phyloP scores from a whole-genome alignment of 1,140 invertebrate species.

The Solen grandis region DNA sequence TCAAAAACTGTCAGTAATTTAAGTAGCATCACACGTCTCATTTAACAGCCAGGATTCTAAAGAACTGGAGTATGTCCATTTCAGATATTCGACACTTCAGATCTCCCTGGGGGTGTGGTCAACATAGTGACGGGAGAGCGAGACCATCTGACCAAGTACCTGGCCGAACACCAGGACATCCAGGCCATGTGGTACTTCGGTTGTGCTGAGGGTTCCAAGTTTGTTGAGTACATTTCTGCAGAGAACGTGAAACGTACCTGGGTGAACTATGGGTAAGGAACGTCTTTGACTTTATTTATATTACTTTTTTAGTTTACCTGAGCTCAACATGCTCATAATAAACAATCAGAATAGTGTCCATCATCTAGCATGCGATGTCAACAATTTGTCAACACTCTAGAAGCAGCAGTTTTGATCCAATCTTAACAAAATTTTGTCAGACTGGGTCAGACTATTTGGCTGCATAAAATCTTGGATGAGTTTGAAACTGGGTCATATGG shows the following conservation, averaged over 20 bases:
- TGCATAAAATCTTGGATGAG: too few species aligned
- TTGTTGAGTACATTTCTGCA: slow-evolving; percentile 80
- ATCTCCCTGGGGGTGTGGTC: slow-evolving; percentile 82
- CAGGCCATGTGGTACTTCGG: slow-evolving; percentile 82
- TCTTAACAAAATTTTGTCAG: too few species aligned
- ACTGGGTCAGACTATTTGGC: neutral
- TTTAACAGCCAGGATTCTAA: too few species aligned
- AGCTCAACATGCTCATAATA: too few species aligned
- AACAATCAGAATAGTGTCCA: too few species aligned
- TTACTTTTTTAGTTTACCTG: neutral
- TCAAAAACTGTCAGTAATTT: too few species aligned
- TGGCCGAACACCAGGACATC: slow-evolving; percentile 82
- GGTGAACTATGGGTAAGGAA: slow-evolving; percentile 79
- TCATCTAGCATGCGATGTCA: too few species aligned
- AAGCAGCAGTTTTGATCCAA: too few species aligned
- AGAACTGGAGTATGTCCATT: too few species aligned
- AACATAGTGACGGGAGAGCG: slow-evolving; percentile 82
- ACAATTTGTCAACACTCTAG: too few species aligned
- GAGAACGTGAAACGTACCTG: slow-evolving; percentile 81
- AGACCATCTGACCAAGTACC: slow-evolving; percentile 80
- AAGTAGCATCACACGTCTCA: too few species aligned
- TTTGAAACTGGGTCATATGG: too few species aligned
- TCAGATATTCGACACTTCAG: slow-evolving; percentile 82
- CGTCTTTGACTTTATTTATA: neutral
- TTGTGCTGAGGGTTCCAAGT: slow-evolving; percentile 78